Base-by-base conservation (phyloP, 2,797 vertebrate genomes). In the Huso huso region DNA sequence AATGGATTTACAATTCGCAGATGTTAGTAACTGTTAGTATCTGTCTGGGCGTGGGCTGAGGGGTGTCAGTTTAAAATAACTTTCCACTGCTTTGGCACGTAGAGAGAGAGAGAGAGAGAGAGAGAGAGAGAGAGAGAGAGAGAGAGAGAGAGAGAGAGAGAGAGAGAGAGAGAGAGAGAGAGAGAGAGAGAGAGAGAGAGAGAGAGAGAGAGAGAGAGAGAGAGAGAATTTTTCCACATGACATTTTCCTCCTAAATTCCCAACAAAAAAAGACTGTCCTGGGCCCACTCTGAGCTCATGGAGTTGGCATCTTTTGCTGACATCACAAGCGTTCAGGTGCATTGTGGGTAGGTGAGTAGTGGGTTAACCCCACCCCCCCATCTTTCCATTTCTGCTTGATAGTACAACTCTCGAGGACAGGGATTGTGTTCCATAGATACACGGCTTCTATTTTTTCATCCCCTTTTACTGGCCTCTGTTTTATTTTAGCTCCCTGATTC, bases 401-500 rank as follows among this genome's bases (percentile, higher is more conserved):
- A 79, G 86, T 78, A 85, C 77, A 82, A 75, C 82, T 78, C 76
- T 83, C 74, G 75, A 75, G 83, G 78, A 76, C 79, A 73, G 64
- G 75, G 78, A 79, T 78, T 78, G 77, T 83, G 86, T 89, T 86
- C 70, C 84, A 84, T 82, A 81, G 90, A 88, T 89, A 92, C 87
- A 79, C 79, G 74, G 74, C 78, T 76, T 87, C 89, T 91, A 93
- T 92, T 93, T 93, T 89, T 91, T 91, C 57, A 79, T 84, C 82
- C 76, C 85, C 83, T 75, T 71, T 70, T 81, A 23, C 76, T 88
- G 88, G 89, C 89, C 79, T 91, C 86, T 79, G 78, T 83, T 93
- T 95, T 94, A 94, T 93, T 93, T 95, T 95, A 92, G 90, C 87
- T 78, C 83, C 82, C 87, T 94, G 93, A 94, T 89, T 95, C 94